A percentile compares a stretch with the other conserved stretches of the same genome.
Evolutionary conservation across 92 coral and sea anemone genomes (phyloP).

Genomic region (Pocillopora grandis): DNA sequence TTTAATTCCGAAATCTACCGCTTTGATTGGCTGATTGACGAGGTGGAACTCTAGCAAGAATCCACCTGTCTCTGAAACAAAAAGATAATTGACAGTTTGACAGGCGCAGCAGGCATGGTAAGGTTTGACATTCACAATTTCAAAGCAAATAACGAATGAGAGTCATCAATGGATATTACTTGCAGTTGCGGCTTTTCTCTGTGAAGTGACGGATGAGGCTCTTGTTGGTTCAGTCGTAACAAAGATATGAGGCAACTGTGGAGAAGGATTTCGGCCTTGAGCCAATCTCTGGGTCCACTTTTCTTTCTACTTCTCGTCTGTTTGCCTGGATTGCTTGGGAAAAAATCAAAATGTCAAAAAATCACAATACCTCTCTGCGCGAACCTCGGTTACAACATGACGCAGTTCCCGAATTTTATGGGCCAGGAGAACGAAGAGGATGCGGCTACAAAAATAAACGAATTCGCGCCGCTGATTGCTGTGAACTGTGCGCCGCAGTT

Average conservation of each 20-base stretch:
- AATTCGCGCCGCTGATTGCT: constrained; percentile 80
- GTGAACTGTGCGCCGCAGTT: constrained; percentile 83
- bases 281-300: constrained; percentile 19
- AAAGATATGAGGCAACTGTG: constrained; percentile 19
- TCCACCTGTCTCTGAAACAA: constrained; percentile 50
- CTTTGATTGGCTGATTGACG: constrained; percentile 45
- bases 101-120: constrained; percentile 34
- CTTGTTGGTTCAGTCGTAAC: constrained; percentile 20
- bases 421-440: constrained; percentile 85
- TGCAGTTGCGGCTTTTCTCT: constrained; percentile 49
- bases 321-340: constrained; percentile 30
- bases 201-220: constrained; percentile 39
- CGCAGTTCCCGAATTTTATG: constrained; percentile 89
- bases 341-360: constrained; percentile 72
- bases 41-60: constrained; percentile 38
- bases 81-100: constrained; percentile 55
- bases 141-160: constrained; percentile 66
- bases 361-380: constrained; percentile 77
- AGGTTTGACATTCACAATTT: constrained; percentile 70
- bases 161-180: constrained; percentile 45
- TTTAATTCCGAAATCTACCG: constrained; percentile 14
- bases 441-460: constrained; percentile 71
- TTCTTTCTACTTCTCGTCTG: constrained; percentile 10
- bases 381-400: constrained; percentile 89
- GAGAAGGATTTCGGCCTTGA: constrained; percentile 15